Evolutionary conservation across 1,140 invertebrate species (phyloP), one percentile per base, ranked within the genome.

Genomic region (Delia radicum): DNA sequence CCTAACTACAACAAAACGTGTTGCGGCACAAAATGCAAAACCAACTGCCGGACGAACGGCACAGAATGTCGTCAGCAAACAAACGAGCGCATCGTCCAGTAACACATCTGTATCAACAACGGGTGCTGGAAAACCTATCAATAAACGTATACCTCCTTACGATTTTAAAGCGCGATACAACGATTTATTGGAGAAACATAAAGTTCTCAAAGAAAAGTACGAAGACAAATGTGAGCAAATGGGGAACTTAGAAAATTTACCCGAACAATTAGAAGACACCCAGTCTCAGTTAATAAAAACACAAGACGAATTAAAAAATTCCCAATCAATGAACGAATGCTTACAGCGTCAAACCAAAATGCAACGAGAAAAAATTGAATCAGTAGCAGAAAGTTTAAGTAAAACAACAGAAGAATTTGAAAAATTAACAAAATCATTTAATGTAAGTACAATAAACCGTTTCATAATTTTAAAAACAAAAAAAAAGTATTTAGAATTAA

Each of bases 131-230:
- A 77, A 74, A 69, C 33, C 76, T 3, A 74, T 73, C 31, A 77
- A 73, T n/a, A 77, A 77, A 63, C 89, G 88, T 75, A 90, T 90
- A 75, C 86, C 89, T 4, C 87, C 89, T 0, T 90, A 90, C 79
- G 89, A 90, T 79, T 90, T 87, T 78, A 90, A 90, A 80, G 89
- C 89, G 12, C 87, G 88, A 42, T 90, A 88, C 79, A 87, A 89
- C 82, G 89, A 90, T 77, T 82, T 90, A 29, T 83, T 90, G 42
- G 89, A 90, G 78, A 90, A 90, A 78, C 88, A 90, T 78, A 89
- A 90, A 78, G 82, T 83, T 13, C 80, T 90, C 5, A 88, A 87
- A 77, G 80, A 81, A 26, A 88, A 91, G 78, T 87, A 87, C 78
- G 88, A 81, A 76, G 86, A 88, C 29, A 82, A 90, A 12, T 86